A percentile compares a stretch with the other conserved stretches of the same genome.
Conservation (phyloP, 2,888 invertebrate species). For the Hyposoter didymator region DNA sequence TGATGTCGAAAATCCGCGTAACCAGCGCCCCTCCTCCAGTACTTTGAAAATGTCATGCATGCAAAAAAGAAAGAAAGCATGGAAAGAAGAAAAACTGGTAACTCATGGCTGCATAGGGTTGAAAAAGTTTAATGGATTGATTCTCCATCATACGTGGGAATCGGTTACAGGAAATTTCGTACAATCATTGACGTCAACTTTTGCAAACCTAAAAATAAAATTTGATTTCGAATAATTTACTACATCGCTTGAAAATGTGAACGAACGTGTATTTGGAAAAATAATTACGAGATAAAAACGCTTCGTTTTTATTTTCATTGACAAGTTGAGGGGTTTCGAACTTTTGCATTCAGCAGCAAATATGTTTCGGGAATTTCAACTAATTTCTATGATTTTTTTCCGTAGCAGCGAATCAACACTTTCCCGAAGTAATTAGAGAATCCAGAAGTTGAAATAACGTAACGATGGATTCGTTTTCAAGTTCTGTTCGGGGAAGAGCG, state of each 20-base stretch:
- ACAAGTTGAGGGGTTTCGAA: neutral
- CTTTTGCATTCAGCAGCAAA: neutral
- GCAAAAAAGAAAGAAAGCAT: constrained; percentile 64
- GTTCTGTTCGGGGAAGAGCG: neutral
- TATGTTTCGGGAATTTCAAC: neutral
- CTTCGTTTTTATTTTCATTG: neutral
- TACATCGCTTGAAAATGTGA: neutral
- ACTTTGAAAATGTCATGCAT: constrained; percentile 42
- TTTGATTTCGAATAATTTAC: neutral
- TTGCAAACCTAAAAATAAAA: neutral
- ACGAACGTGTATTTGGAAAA: neutral
- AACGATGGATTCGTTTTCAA: neutral
- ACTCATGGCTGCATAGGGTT: neutral
- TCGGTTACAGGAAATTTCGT: constrained; percentile 8
- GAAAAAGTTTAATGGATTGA: constrained; percentile 14
- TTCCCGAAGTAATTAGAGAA: neutral
- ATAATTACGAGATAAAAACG: neutral
- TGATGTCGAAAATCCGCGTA: constrained; percentile 64
- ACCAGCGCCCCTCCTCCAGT: neutral
- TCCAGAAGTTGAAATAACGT: neutral
- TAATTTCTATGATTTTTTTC: neutral
- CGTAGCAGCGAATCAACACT: neutral
- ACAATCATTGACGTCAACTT: neutral
- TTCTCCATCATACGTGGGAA: constrained; percentile 13
- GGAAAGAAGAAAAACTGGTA: neutral